These are phyloP conservation scores for Falco novaeseelandiae DNA, from an alignment of 2,797 vertebrate genomes.

Conservation along the genomic window DNA sequence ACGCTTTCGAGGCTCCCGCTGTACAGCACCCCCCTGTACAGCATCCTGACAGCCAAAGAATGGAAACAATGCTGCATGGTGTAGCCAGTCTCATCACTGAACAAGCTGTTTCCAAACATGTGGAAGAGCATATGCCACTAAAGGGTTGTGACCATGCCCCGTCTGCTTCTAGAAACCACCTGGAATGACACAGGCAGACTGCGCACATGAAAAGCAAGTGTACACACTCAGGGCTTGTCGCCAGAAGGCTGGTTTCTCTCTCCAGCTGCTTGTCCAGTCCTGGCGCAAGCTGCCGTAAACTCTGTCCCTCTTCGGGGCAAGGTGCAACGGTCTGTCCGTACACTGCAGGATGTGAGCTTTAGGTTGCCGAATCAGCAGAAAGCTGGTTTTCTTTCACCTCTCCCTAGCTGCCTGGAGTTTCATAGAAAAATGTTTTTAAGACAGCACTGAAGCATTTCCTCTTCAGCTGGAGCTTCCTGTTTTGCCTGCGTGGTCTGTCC, in stretches of 20 bases:
- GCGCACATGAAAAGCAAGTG: not conserved
- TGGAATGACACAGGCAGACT: not conserved
- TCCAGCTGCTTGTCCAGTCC: not conserved
- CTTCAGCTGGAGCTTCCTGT: constrained; percentile 61
- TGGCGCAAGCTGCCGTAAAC: not conserved
- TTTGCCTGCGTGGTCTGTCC: not conserved
- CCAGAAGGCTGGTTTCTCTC: not conserved
- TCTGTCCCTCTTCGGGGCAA: not conserved
- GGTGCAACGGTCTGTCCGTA: accelerated
- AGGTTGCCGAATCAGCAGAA: not conserved
- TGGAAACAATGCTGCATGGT: accelerated
- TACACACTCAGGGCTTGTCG: not conserved
- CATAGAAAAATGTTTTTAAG: not conserved
- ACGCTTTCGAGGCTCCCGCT: not conserved
- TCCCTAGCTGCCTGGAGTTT: not conserved
- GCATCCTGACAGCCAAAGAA: not conserved
- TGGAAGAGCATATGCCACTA: accelerated
- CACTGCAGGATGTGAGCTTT: not conserved
- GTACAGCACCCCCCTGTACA: not conserved
- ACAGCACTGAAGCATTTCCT: not conserved
- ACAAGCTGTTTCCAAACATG: not conserved
- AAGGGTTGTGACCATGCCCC: accelerated
- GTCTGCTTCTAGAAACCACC: not conserved
- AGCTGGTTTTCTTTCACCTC: not conserved
- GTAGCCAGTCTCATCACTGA: not conserved